Percentiles rank a stretch among this genome's conserved stretches.
phyloP scores from a whole-genome alignment of 2,113 vertebrate genomes.

The Hyla sarda region DNA sequence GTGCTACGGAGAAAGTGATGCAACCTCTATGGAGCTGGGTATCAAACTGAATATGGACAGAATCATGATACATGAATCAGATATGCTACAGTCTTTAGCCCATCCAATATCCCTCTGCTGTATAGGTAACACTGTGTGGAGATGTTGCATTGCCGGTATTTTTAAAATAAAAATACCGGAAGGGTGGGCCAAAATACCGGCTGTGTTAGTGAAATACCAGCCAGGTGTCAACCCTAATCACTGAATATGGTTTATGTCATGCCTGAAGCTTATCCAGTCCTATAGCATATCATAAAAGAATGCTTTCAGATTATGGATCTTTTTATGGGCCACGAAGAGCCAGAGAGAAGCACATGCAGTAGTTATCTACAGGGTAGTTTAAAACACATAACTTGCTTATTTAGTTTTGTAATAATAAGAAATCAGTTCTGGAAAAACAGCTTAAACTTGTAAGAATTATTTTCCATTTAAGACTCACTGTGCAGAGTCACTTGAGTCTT shows the following conservation, averaged over 20 bases:
- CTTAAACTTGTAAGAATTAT: conserved; percentile 13
- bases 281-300: neutral
- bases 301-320: neutral
- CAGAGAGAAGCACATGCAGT: neutral
- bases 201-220: no score
- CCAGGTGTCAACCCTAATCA: no score
- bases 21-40: neutral
- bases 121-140: no score
- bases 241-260: neutral
- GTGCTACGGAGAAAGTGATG: neutral
- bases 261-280: neutral
- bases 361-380: neutral
- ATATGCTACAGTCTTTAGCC: no score
- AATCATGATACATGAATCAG: no score
- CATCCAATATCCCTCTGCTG: no score
- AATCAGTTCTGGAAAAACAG: conserved; percentile 1
- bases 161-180: no score
- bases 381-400: neutral
- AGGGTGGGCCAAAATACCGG: no score
- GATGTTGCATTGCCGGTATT: no score
- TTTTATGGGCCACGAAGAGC: neutral
- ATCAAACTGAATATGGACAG: no score
- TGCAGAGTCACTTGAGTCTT: conserved; percentile 21
- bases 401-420: conserved; percentile 15
- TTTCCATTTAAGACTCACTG: conserved; percentile 20